These are phyloP conservation scores for Acestrorhynchus altus DNA, from an alignment of 2,797 vertebrate species.

Conservation along the genomic window DNA sequence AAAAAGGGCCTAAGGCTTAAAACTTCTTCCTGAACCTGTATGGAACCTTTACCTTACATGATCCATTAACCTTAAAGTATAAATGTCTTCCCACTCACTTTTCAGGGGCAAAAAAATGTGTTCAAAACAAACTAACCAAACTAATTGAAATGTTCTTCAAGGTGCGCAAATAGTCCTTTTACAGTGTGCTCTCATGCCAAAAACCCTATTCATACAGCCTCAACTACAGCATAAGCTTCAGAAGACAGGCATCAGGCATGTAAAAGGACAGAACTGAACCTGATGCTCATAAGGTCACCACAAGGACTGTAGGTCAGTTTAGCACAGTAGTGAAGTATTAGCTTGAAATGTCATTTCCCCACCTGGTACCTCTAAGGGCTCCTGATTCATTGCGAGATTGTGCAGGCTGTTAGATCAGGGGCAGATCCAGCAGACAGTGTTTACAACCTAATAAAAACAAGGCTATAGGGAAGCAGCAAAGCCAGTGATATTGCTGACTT, in stretches of 20 bases:
- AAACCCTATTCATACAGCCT: no score
- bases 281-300: background rate
- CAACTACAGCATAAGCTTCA: background rate
- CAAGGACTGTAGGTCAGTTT: constrained; percentile 19
- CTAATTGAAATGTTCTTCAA: background rate
- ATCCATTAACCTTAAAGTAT: background rate
- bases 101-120: background rate
- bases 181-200: no score
- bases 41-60: background rate
- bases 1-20: background rate
- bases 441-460: constrained; percentile 70
- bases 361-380: constrained; percentile 24
- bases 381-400: constrained; percentile 68
- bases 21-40: background rate
- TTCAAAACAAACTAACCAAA: background rate
- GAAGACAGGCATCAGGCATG: background rate
- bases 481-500: constrained; percentile 61
- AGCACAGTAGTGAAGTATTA: constrained; percentile 25
- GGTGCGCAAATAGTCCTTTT: no score
- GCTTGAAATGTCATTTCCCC: constrained; percentile 27
- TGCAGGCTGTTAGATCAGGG: constrained; percentile 67
- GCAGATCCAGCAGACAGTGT: constrained; percentile 66
- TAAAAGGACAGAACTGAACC: constrained; percentile 9
- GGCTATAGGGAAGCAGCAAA: constrained; percentile 55
- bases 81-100: background rate